Evolutionary conservation across 2,113 vertebrate species (phyloP).

Genomic region (Urocolius indicus): DNA sequence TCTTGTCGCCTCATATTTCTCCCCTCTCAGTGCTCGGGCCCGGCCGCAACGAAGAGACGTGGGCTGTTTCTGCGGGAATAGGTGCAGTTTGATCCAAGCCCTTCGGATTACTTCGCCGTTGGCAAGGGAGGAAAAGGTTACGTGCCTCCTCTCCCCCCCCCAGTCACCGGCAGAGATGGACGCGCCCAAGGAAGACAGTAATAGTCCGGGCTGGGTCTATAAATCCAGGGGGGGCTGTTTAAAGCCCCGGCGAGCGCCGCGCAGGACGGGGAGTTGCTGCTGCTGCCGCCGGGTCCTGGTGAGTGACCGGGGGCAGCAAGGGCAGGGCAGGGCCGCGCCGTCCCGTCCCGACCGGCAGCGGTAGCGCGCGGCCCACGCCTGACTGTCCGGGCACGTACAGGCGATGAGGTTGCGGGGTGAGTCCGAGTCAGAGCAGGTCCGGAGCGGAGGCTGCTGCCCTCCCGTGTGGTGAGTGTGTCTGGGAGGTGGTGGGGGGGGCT

Average conservation of each 20-base stretch:
- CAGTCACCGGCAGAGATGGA: not conserved
- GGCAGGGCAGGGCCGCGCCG: accelerated
- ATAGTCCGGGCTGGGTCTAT: not conserved
- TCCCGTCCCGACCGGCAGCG: too few species aligned
- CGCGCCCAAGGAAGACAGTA: slow-evolving; percentile 13
- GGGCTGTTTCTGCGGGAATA: accelerated
- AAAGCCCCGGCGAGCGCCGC: accelerated
- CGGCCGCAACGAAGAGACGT: accelerated
- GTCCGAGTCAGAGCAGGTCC: not conserved
- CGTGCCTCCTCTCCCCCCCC: not conserved
- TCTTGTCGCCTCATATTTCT: accelerated
- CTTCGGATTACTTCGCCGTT: accelerated
- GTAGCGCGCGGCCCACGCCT: not conserved
- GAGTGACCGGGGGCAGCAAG: not conserved
- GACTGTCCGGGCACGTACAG: not conserved
- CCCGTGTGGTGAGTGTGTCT: not conserved
- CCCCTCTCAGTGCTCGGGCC: accelerated
- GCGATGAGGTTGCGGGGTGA: not conserved
- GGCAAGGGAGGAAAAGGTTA: not conserved
- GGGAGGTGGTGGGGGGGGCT: not conserved
- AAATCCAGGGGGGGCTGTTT: not conserved
- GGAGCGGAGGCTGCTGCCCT: not conserved
- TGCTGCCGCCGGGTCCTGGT: not conserved
- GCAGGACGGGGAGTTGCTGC: accelerated
- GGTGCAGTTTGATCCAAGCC: not conserved